Base-by-base conservation (phyloP, 2,797 vertebrate genomes). In the Meriones psammophilus region DNA sequence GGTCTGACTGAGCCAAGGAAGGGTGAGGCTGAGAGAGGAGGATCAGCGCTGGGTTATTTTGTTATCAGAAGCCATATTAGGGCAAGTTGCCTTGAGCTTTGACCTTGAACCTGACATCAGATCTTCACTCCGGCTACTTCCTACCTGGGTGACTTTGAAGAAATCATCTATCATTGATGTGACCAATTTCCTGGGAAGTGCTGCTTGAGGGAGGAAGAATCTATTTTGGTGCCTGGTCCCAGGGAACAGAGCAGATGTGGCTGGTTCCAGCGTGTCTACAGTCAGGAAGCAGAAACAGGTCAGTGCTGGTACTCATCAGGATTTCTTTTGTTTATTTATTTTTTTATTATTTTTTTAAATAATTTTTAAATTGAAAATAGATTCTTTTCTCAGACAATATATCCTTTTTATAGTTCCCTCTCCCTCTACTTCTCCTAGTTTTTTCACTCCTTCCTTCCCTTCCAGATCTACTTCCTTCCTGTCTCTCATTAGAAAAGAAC, bases 91-190 rank as follows among this genome's bases (percentile, higher is more conserved):
- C 56, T 50, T 58, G 14, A 58, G 56, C 56, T 18, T 58, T 77
- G 77, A 74, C 89, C 28, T 95, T 24, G 93, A 56, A 87, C 36
- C 56, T 62, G 24, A 18, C 71, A 22, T 58, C 58, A 89, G 30
- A 95, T 7, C 12, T 80, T 80, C 24, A 76, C n/a, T 42, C 50
- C 92, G 80, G 71, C 54, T 39, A 56, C 88, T 79, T 86, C n/a
- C 42, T 84, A 28, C 58, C 77, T 81, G n/a, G 80, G 91, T 36
- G 28, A 78, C 42, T 77, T 69, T 54, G 22, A 62, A 50, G 56
- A 90, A 73, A 56, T 69, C 50, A 90, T 81, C 20, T 62, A 92
- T 58, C 78, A 80, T 24, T 36, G 78, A 56, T 36, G 33, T 56
- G 78, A 58, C 54, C 78, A 58, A 58, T 58, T 24, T 30, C 78